A percentile compares a stretch with the other conserved stretches of the same genome.
These are phyloP conservation scores for Trachythela sp. DNA, from an alignment of 64 coral and sea anemone species.

Conservation along the genomic window DNA sequence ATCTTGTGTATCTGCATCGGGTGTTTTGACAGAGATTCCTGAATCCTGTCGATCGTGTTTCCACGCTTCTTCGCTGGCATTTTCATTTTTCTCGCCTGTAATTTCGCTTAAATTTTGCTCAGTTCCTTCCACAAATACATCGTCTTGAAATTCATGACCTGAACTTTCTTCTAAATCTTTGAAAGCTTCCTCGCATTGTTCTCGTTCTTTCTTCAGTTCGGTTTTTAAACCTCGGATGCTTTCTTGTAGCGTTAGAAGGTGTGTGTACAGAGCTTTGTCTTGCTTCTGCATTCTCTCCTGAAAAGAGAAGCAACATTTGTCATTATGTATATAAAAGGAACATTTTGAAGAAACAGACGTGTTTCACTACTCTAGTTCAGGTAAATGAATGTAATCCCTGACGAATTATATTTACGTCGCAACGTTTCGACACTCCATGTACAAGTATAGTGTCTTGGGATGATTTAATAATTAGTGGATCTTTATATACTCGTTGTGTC, in stretches of 20 bases:
- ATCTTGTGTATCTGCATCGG: background rate
- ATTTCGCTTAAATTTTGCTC: background rate
- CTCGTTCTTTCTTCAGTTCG: background rate
- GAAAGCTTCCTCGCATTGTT: background rate
- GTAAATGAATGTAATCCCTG: too few species aligned
- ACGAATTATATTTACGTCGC: too few species aligned
- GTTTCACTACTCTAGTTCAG: too few species aligned
- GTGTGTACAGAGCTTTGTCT: background rate
- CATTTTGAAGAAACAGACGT: too few species aligned
- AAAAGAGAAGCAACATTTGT: background rate
- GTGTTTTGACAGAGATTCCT: background rate
- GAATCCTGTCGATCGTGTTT: conserved; percentile 11
- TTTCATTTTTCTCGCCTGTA: background rate
- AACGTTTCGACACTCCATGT: too few species aligned
- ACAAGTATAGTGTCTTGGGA: too few species aligned
- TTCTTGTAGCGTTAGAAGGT: background rate
- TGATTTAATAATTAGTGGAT: too few species aligned
- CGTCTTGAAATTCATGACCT: background rate
- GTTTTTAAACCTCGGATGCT: background rate
- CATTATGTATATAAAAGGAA: too few species aligned
- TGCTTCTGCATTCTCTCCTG: conserved; percentile 6
- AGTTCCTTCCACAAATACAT: background rate
- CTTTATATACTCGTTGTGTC: too few species aligned
- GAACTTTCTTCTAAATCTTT: background rate
- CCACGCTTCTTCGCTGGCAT: background rate